Base-by-base conservation (phyloP, 2,888 invertebrate species). In the Melanargia galathea region DNA sequence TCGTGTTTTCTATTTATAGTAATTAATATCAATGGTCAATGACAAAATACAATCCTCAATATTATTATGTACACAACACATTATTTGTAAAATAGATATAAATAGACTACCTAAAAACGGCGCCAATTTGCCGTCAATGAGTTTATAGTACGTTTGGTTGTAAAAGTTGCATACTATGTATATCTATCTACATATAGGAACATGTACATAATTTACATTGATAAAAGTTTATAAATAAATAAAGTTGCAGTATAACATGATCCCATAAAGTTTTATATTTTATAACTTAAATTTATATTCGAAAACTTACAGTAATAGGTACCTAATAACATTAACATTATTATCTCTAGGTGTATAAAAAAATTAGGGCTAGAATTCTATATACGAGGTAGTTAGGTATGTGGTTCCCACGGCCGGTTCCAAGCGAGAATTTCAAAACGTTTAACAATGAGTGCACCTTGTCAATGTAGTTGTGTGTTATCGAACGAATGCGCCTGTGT, bases 391-490 rank as follows among this genome's bases (percentile, higher is more conserved):
- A 64, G 68, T 66, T 63, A 64, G 70, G 66, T 66, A 66, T 68
- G 66, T 71, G 72, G 79, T 87, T 88, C 87, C 86, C 87, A 88
- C 87, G 87, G 82, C 81, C 79, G 76, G 82, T 85, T 84, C 78
- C 78, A 74, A 82, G 76, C 80, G 81, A 83, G 83, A 84, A 87
- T 84, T 86, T 86, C 81, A 83, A 86, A 84, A 83, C 81, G 82
- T 79, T 80, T 81, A 84, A 87, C 87, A 87, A 87, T 88, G 84
- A 86, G 79, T 83, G 83, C 81, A 82, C 72, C 74, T 71, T 75
- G 76, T 75, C 74, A 66, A 73, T 80, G 78, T 79, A 75, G 70
- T 71, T 67, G 76, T 75, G 69, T 71, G 73, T 74, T 65, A 65
- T 64, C 63, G 73, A 73, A 74, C 71, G 68, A 66, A 69, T 62